A percentile compares a stretch with the other conserved stretches of the same genome.
Conservation (phyloP, 2,113 vertebrate genomes). For the Otolemur garnettii region DNA sequence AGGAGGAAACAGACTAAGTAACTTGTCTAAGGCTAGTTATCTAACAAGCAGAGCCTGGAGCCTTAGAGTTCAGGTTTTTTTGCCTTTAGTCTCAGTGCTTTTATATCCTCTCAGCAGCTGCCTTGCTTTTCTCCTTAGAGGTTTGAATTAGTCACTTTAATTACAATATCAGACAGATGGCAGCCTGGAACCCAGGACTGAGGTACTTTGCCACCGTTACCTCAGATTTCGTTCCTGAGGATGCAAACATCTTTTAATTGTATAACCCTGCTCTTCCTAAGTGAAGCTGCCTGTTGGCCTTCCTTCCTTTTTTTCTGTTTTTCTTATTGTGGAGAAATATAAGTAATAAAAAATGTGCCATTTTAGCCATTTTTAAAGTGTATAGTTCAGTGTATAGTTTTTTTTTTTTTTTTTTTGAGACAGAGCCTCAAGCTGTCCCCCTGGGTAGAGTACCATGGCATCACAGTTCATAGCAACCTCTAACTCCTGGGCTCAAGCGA, state of each 20-base stretch:
- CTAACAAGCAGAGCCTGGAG: background rate
- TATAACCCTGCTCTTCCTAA: background rate
- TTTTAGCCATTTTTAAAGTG: background rate
- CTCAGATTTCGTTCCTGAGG: background rate
- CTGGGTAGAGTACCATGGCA: no score
- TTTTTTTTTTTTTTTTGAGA: no score
- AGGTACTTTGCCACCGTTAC: background rate
- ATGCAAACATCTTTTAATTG: background rate
- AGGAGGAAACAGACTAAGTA: background rate
- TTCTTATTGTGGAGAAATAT: background rate
- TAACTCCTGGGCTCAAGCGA: no score
- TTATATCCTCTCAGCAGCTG: background rate
- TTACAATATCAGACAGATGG: background rate
- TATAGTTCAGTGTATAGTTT: background rate
- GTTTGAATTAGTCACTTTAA: constrained; percentile 11
- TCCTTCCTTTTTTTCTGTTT: background rate
- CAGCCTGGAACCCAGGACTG: background rate
- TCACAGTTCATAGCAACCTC: no score
- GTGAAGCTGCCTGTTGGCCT: background rate
- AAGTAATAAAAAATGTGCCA: background rate
- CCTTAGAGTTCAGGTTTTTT: background rate
- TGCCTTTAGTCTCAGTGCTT: background rate
- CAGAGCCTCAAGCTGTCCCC: no score
- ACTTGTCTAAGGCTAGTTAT: constrained; percentile 1
- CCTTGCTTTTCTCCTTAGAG: background rate